Percentiles rank a stretch among this genome's conserved stretches.
Evolutionary conservation across 2,888 invertebrate genomes (phyloP).

Genomic region (Dynastes hyllus): DNA sequence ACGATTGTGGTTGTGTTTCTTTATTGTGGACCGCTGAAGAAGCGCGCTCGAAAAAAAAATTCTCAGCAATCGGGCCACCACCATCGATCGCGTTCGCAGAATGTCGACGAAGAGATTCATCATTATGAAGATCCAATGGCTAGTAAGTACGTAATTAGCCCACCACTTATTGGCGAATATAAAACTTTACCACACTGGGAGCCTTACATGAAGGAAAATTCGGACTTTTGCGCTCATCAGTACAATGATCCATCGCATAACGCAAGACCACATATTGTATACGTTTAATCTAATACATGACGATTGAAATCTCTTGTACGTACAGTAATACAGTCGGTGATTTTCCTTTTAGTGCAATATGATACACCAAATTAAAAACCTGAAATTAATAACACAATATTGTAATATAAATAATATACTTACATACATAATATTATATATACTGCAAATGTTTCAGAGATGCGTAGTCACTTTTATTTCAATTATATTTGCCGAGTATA

Average conservation of each 20-base stretch:
- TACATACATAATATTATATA: constrained; percentile 25
- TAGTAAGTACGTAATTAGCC: constrained; percentile 66
- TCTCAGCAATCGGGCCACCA: constrained; percentile 35
- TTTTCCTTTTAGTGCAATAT: constrained; percentile 50
- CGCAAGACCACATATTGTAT: constrained; percentile 72
- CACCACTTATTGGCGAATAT: constrained; percentile 67
- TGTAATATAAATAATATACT: constrained; percentile 34
- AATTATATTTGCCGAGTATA: too few species aligned
- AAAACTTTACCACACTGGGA: constrained; percentile 68
- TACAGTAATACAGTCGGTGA: constrained; percentile 23
- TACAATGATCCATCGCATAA: constrained; percentile 62
- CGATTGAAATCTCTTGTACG: constrained; percentile 13
- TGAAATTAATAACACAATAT: constrained; percentile 13
- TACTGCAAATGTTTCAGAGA: constrained; percentile 21
- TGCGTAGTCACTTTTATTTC: not conserved
- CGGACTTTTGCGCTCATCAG: constrained; percentile 60
- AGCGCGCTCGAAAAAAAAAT: constrained; percentile 60
- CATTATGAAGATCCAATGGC: constrained; percentile 63
- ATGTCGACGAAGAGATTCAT: constrained; percentile 56
- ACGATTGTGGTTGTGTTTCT: constrained; percentile 63
- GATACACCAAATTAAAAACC: constrained; percentile 48
- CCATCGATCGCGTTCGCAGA: constrained; percentile 44
- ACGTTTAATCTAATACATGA: constrained; percentile 70
- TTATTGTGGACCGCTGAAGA: constrained; percentile 65
- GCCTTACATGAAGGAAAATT: constrained; percentile 61